Conservation (phyloP, 2,797 vertebrate species). For the Artibeus jamaicensis region DNA sequence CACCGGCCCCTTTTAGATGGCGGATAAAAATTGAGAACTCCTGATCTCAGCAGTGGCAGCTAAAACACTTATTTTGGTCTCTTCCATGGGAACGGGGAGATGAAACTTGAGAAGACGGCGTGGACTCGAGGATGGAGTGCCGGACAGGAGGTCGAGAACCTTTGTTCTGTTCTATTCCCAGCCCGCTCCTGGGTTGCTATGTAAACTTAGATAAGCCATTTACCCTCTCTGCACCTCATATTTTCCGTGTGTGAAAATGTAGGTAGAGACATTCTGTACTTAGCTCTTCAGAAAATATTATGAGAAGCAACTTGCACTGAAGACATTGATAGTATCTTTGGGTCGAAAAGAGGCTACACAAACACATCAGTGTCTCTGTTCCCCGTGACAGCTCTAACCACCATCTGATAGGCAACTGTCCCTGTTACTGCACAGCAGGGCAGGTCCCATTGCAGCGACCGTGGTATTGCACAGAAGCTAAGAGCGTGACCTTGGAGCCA, state of each 20-base stretch:
- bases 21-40: slow-evolving; percentile 9
- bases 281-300: neutral
- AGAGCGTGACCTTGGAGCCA: neutral
- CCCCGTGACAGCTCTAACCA: neutral
- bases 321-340: neutral
- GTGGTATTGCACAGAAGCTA: neutral
- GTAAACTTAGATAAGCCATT: slow-evolving; percentile 60
- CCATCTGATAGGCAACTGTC: neutral
- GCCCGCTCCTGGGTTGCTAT: slow-evolving; percentile 53
- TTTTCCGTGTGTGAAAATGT: slow-evolving; percentile 57
- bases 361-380: neutral
- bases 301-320: slow-evolving; percentile 16
- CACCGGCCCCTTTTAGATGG: slow-evolving; percentile 29
- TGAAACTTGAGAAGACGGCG: slow-evolving; percentile 58
- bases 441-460: neutral
- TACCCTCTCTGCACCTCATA: slow-evolving; percentile 26
- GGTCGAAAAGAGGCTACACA: neutral
- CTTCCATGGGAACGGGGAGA: neutral
- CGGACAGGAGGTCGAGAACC: slow-evolving; percentile 41
- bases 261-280: slow-evolving; percentile 53
- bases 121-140: slow-evolving; percentile 11
- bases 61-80: slow-evolving; percentile 54
- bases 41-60: neutral
- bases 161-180: slow-evolving; percentile 63
- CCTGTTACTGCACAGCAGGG: neutral